Evolutionary conservation across 2,797 vertebrate genomes (phyloP).

Genomic region (Xiphophorus birchmanni): DNA sequence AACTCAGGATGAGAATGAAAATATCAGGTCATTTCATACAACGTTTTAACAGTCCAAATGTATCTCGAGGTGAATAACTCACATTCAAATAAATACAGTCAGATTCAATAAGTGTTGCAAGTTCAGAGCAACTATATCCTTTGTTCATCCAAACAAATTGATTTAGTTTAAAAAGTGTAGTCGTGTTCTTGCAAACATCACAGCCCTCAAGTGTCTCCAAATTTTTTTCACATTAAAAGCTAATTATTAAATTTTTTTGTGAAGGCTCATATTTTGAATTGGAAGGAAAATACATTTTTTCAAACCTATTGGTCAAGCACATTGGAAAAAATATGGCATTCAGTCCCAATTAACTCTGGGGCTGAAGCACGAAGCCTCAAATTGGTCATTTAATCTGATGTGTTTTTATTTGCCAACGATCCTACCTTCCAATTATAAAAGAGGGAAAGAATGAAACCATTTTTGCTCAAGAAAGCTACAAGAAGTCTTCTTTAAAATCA

Average conservation of each 20-base stretch:
- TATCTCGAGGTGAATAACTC: neutral
- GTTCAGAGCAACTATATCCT: neutral
- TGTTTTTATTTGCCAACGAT: neutral
- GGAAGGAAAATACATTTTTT: neutral
- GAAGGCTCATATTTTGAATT: neutral
- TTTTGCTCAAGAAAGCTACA: neutral
- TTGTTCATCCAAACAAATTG: neutral
- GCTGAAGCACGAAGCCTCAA: no score
- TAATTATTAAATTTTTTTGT: neutral
- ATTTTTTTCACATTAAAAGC: neutral
- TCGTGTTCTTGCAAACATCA: neutral
- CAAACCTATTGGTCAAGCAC: neutral
- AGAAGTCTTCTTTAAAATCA: neutral
- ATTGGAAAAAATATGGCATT: neutral
- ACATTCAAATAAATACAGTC: neutral
- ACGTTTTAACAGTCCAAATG: neutral
- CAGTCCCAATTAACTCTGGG: neutral
- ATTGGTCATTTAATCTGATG: neutral
- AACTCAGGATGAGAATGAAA: conserved; percentile 3
- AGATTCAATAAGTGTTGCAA: neutral
- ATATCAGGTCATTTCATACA: neutral
- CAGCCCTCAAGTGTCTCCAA: neutral
- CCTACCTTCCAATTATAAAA: neutral
- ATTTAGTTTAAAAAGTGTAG: neutral
- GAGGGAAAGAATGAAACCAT: neutral